A percentile compares a stretch with the other conserved stretches of the same genome.
Conservation (phyloP, 2,113 vertebrate genomes). For the Butorides virescens region DNA sequence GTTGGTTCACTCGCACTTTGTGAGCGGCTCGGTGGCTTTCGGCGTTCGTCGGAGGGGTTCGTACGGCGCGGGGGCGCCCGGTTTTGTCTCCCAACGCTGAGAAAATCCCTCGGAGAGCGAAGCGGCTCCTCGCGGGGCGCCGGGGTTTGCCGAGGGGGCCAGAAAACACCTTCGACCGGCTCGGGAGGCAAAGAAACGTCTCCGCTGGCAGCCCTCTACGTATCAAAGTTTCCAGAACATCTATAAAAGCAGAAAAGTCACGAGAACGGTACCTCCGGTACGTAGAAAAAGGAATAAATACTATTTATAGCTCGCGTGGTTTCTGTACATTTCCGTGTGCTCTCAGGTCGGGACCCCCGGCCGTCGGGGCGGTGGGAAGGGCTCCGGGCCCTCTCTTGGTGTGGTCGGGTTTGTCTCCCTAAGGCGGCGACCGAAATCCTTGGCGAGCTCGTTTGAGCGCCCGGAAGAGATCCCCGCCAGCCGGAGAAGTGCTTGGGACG, state of each 20-base stretch:
- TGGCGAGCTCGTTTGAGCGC: neutral
- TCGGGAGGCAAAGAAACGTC: neutral
- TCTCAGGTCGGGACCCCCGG: constrained; percentile 43
- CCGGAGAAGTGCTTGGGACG: neutral
- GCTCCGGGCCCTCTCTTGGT: neutral
- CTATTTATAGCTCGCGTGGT: constrained; percentile 63
- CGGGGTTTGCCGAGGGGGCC: neutral
- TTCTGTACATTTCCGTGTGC: constrained; percentile 69
- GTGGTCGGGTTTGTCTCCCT: neutral
- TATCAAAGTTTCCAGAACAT: constrained; percentile 69
- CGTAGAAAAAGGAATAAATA: constrained; percentile 76
- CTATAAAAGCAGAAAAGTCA: constrained; percentile 75
- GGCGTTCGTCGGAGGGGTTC: neutral
- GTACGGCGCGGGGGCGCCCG: neutral
- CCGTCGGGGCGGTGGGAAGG: neutral
- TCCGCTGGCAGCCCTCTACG: constrained; percentile 17
- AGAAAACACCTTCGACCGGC: neutral
- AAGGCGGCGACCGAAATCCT: constrained; percentile 24
- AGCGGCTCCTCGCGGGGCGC: neutral
- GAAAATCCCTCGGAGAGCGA: constrained; percentile 36
- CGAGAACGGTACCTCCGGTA: constrained; percentile 66
- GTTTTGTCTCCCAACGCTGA: neutral
- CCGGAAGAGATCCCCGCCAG: neutral
- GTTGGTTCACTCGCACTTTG: neutral
- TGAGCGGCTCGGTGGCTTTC: neutral